Percentiles rank a stretch among this genome's conserved stretches.
These are phyloP conservation scores for Lepidotrigona ventralis DNA, from an alignment of 1,140 invertebrate genomes.

Conservation along the genomic window DNA sequence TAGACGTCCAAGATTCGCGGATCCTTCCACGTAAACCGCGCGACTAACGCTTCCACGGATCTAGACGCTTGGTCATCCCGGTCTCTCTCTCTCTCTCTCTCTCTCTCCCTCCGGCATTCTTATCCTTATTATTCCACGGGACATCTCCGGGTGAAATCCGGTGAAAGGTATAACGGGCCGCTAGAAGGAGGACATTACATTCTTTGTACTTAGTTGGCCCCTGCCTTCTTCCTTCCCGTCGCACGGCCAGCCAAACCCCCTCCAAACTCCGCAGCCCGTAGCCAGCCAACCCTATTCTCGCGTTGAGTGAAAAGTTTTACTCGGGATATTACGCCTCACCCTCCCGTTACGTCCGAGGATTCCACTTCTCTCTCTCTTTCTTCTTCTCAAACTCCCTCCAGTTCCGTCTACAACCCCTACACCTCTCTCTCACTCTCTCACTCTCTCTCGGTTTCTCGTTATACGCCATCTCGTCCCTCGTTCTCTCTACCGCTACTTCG, in stretches of 20 bases:
- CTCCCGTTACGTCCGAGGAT: slow-evolving; percentile 61
- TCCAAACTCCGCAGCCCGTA: slow-evolving; percentile 49
- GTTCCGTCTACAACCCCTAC: slow-evolving; percentile 29
- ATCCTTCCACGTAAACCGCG: slow-evolving; percentile 26
- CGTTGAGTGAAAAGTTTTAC: slow-evolving; percentile 80
- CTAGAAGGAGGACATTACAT: slow-evolving; percentile 69
- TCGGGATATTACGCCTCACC: slow-evolving; percentile 77
- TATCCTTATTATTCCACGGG: slow-evolving; percentile 70
- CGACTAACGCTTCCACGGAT: neutral
- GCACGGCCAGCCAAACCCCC: slow-evolving; percentile 48
- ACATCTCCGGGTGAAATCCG: slow-evolving; percentile 69
- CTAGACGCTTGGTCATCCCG: slow-evolving; percentile 8
- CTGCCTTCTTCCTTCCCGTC: slow-evolving; percentile 41
- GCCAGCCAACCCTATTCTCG: slow-evolving; percentile 68
- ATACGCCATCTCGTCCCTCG: slow-evolving; percentile 11
- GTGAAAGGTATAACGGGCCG: slow-evolving; percentile 66
- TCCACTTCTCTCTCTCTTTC: slow-evolving; percentile 33
- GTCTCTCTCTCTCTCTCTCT: slow-evolving; percentile 41
- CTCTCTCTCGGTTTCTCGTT: slow-evolving; percentile 26
- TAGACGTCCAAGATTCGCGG: slow-evolving; percentile 7
- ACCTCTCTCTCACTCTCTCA: slow-evolving; percentile 5
- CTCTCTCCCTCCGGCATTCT: slow-evolving; percentile 43
- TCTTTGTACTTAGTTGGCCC: slow-evolving; percentile 69
- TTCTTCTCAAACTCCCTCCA: slow-evolving; percentile 50
- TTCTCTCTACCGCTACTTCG: neutral